Evolutionary conservation across 2,888 invertebrate species (phyloP).

Genomic region (Drosophila aldrichi): DNA sequence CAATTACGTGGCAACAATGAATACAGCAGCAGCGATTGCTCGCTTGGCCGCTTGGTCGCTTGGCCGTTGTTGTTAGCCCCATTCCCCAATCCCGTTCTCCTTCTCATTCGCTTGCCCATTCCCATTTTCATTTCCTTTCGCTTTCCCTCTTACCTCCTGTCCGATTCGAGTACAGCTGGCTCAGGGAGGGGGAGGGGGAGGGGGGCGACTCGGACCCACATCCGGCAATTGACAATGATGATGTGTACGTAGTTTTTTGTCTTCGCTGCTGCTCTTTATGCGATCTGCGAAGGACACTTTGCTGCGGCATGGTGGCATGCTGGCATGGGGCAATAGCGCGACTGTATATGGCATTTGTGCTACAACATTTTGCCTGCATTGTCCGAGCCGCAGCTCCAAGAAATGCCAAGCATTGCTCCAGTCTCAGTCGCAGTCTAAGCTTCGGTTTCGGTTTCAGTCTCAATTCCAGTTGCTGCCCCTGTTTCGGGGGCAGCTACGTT

Average conservation of each 20-base stretch:
- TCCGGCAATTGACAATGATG: conserved; percentile 80
- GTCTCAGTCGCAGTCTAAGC: background rate
- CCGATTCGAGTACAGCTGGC: conserved; percentile 20
- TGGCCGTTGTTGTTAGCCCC: conserved; percentile 26
- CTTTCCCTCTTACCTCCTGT: background rate
- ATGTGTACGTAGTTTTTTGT: conserved; percentile 80
- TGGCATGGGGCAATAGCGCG: conserved; percentile 35
- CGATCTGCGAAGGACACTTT: conserved; percentile 28
- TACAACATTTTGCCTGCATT: conserved; percentile 70
- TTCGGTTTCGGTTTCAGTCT: background rate
- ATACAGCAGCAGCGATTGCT: conserved; percentile 80
- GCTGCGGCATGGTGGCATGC: background rate
- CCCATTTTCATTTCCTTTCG: background rate
- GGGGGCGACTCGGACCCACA: conserved; percentile 51
- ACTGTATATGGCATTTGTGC: conserved; percentile 60
- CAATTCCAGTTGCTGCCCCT: conserved; percentile 7
- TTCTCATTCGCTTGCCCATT: background rate
- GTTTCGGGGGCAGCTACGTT: conserved; percentile 41
- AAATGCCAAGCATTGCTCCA: conserved; percentile 41
- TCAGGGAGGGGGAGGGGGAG: background rate
- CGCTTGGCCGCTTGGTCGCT: conserved; percentile 47
- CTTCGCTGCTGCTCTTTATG: conserved; percentile 64
- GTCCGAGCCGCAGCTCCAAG: conserved; percentile 59
- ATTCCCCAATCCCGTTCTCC: background rate
- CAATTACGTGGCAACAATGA: conserved; percentile 85